phyloP scores from a whole-genome alignment of 2,888 invertebrate genomes.

The Steromphala cineraria region DNA sequence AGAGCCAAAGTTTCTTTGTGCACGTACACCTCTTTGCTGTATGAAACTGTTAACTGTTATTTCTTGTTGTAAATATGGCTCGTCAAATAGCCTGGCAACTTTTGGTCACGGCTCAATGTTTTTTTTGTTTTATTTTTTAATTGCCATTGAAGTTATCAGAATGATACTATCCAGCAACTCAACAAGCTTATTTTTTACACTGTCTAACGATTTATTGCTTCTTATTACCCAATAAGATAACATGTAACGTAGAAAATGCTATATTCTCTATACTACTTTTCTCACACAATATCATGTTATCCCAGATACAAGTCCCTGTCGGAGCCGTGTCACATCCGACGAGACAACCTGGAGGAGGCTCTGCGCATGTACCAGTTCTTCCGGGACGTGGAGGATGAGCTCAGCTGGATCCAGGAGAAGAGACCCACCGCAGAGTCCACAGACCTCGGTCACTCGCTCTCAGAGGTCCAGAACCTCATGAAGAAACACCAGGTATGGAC shows the following conservation, averaged over 20 bases:
- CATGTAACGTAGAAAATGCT: background rate
- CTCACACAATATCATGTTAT: background rate
- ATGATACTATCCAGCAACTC: no score
- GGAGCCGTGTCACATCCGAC: conserved; percentile 91
- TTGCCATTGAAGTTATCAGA: no score
- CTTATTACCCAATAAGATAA: no score
- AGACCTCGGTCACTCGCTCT: conserved; percentile 82
- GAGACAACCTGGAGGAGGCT: conserved; percentile 94
- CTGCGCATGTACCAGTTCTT: conserved; percentile 90
- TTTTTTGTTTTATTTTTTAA: no score
- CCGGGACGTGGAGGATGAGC: conserved; percentile 93
- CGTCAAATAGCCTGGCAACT: no score
- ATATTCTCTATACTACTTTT: background rate
- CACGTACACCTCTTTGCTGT: no score
- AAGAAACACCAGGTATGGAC: conserved; percentile 88
- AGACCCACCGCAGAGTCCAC: conserved; percentile 83
- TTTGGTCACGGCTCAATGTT: no score
- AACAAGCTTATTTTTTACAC: no score
- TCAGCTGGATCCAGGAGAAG: conserved; percentile 91
- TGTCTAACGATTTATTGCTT: no score
- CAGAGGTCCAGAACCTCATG: conserved; percentile 89
- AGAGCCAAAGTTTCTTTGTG: background rate
- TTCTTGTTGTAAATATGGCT: no score
- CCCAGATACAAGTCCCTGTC: conserved; percentile 85
- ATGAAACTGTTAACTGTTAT: no score